Conservation (phyloP, 2,888 invertebrate genomes). For the Drosophila mettleri region DNA sequence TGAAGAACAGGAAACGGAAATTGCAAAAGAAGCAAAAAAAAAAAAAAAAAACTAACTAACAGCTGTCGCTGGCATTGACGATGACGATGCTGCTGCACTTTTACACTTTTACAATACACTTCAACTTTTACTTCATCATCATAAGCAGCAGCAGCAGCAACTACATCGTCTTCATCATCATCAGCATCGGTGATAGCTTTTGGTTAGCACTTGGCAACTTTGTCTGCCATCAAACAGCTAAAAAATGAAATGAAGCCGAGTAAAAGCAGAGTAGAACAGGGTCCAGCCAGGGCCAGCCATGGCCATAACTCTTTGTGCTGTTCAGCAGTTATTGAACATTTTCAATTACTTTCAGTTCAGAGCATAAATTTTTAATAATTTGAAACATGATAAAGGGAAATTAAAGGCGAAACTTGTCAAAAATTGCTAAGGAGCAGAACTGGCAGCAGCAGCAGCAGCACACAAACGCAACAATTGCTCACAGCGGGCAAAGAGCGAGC, state of each 20-base stretch:
- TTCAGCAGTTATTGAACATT: conserved; percentile 80
- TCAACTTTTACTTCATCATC: conserved; percentile 60
- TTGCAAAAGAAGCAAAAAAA: conserved; percentile 39
- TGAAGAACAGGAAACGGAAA: conserved; percentile 54
- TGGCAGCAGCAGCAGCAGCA: conserved; percentile 5
- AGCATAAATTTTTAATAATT: conserved; percentile 81
- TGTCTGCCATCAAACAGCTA: conserved; percentile 55
- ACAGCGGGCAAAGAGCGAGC: neutral
- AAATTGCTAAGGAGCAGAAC: conserved; percentile 55
- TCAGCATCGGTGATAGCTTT: conserved; percentile 60
- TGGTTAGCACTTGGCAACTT: conserved; percentile 69
- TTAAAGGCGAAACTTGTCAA: conserved; percentile 80
- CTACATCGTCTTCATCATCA: conserved; percentile 21
- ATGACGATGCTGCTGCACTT: conserved; percentile 57
- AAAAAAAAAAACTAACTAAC: conserved; percentile 21
- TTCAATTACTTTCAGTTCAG: conserved; percentile 80
- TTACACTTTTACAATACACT: conserved; percentile 54
- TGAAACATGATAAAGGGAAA: conserved; percentile 81
- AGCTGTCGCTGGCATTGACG: conserved; percentile 45
- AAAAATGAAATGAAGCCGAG: conserved; percentile 12
- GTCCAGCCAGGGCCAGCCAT: conserved; percentile 34
- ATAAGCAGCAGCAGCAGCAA: conserved; percentile 4
- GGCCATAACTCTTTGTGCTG: conserved; percentile 78
- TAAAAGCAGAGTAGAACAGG: conserved; percentile 2
- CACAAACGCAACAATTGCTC: conserved; percentile 48